phyloP scores from a whole-genome alignment of 2,797 vertebrate genomes.

The Mycteria americana region DNA sequence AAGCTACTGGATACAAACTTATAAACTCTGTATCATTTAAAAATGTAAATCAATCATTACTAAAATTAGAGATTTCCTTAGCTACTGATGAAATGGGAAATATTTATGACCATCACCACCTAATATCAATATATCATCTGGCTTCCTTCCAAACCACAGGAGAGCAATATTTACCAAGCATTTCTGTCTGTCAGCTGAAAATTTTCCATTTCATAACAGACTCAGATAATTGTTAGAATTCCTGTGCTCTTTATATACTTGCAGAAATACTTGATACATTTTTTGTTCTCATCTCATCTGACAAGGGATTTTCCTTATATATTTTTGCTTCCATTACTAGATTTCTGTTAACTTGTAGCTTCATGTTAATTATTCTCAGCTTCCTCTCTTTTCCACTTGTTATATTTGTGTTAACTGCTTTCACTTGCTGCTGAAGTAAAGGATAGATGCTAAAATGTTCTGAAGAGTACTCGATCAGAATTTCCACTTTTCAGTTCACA shows the following conservation, averaged over 20 bases:
- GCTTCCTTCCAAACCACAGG: background rate
- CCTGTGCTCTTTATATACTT: background rate
- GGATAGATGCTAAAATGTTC: background rate
- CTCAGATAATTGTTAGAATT: background rate
- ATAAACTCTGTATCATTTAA: background rate
- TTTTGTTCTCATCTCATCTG: background rate
- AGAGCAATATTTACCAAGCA: background rate
- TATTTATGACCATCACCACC: background rate
- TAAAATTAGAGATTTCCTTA: background rate
- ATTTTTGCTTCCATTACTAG: background rate
- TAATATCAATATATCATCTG: background rate
- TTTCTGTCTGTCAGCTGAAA: background rate
- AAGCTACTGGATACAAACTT: background rate
- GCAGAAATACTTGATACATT: background rate
- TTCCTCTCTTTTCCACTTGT: background rate
- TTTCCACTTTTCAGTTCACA: background rate
- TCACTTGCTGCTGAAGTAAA: background rate
- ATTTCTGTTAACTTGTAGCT: background rate
- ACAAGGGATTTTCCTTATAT: background rate
- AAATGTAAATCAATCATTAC: background rate
- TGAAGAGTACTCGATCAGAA: background rate
- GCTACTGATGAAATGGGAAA: background rate
- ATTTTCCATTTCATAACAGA: background rate
- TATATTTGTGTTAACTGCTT: background rate
- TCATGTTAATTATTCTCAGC: background rate